Base-by-base conservation (phyloP, 2,888 invertebrate genomes). In the Cabera pusaria region DNA sequence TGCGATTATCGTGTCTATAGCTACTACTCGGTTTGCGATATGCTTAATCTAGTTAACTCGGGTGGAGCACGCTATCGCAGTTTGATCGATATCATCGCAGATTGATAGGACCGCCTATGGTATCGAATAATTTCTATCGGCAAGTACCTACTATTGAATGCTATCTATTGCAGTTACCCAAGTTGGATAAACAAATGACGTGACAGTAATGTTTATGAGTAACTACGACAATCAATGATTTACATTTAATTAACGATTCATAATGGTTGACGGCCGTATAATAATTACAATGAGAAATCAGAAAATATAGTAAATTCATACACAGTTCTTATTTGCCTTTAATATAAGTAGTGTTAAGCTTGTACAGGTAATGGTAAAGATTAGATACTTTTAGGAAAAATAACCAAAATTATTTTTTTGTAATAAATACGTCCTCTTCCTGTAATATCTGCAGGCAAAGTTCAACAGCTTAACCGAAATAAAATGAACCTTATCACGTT, bases 1-100 rank as follows among this genome's bases (percentile, higher is more conserved):
- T 53, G 56, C 71, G 54, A 79, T 82, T 81, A 80, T 48, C 64
- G 54, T 64, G 74, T 75, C 79, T n/a, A n/a, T n/a, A 74, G 71
- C 66, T 70, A 64, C 64, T 57, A 60, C 52, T 59, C 41, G 52
- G 49, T 54, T 48, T 52, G 63, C 62, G 61, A 63, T 63, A 53
- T 62, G 61, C 64, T 68, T 71, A 70, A 72, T 74, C 65, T 56
- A 49, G 67, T 69, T 71, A 63, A 64, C 59, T 50, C 47, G 49
- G 48, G 52, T 43, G 37, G 17, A 44, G 51, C 83, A 82, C 82
- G 82, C 76, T 52, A 82, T 57, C 58, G 56, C 52, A 59, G 75
- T 79, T 80, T 75, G 76, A 59, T 85, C 83, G 62, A 83, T 84
- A 78, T 27, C 83, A 78, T 25, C 39, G 19, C 21, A 34, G 33